Conservation (phyloP, 2,113 vertebrate species). For the Paralichthys olivaceus region DNA sequence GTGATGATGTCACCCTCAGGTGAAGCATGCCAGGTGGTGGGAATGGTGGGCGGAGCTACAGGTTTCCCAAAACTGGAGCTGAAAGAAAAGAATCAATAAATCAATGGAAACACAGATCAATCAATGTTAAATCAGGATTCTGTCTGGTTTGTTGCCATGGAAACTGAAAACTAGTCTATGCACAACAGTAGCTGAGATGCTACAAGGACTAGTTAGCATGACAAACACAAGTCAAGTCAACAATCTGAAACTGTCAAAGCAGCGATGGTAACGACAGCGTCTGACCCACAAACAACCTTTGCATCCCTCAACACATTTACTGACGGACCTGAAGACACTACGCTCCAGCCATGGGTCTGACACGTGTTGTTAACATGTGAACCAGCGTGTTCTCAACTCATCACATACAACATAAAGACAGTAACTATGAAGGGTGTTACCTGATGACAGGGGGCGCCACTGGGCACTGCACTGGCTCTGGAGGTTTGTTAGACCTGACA, state of each 20-base stretch:
- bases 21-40: slow-evolving; percentile 45
- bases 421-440: slow-evolving; percentile 15
- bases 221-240: too few species aligned
- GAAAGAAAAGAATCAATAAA: neutral
- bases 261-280: too few species aligned
- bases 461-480: slow-evolving; percentile 74
- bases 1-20: slow-evolving; percentile 70
- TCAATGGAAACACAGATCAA: neutral
- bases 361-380: neutral
- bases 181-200: too few species aligned
- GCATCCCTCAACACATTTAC: too few species aligned
- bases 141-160: too few species aligned
- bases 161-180: too few species aligned
- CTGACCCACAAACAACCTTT: too few species aligned
- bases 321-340: too few species aligned
- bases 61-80: slow-evolving; percentile 81
- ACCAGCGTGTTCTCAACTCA: neutral
- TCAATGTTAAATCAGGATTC: neutral
- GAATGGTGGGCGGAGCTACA: slow-evolving; percentile 74
- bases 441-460: slow-evolving; percentile 65
- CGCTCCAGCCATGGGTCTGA: too few species aligned
- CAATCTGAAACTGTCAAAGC: too few species aligned
- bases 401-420: neutral
- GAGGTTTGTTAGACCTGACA: slow-evolving; percentile 66
- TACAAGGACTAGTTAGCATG: too few species aligned